Conservation (phyloP, 2,113 vertebrate genomes). For the Scartelaos histophorus region DNA sequence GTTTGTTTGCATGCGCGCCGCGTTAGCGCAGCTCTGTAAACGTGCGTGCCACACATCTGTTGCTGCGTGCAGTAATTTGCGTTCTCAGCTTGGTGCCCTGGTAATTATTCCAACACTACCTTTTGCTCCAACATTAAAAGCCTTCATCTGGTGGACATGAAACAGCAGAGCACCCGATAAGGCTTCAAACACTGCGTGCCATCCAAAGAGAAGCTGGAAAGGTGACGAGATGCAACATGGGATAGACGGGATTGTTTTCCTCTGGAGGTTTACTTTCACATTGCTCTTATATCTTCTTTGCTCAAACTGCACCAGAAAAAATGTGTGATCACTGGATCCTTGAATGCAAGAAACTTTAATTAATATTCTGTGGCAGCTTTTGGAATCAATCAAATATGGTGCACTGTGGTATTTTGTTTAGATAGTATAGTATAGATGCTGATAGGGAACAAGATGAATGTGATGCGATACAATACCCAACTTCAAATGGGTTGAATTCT, state of each 20-base stretch:
- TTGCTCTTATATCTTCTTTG: constrained; percentile 48
- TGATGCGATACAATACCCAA: constrained; percentile 6
- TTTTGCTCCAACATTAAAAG: constrained; percentile 80
- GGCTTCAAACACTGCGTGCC: constrained; percentile 71
- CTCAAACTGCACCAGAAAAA: constrained; percentile 35
- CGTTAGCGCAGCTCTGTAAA: constrained; percentile 35
- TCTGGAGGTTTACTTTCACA: constrained; percentile 58
- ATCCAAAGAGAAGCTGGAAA: constrained; percentile 69
- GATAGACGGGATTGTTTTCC: constrained; percentile 71
- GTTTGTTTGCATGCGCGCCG: constrained; percentile 39
- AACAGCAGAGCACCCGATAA: constrained; percentile 72
- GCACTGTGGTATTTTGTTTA: constrained; percentile 19
- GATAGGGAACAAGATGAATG: constrained; percentile 9
- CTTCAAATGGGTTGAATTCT: constrained; percentile 9
- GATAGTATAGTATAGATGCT: constrained; percentile 10
- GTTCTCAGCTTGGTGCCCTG: constrained; percentile 78
- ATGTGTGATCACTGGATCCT: constrained; percentile 49
- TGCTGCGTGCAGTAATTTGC: constrained; percentile 76
- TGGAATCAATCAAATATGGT: constrained; percentile 41
- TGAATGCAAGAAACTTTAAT: constrained; percentile 39
- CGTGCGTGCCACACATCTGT: constrained; percentile 70
- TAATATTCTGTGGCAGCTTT: constrained; percentile 37
- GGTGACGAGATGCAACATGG: constrained; percentile 66
- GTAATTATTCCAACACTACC: constrained; percentile 78
- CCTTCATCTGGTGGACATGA: constrained; percentile 76